Conservation (phyloP, 1,140 invertebrate species). For the Drosophila orena region DNA sequence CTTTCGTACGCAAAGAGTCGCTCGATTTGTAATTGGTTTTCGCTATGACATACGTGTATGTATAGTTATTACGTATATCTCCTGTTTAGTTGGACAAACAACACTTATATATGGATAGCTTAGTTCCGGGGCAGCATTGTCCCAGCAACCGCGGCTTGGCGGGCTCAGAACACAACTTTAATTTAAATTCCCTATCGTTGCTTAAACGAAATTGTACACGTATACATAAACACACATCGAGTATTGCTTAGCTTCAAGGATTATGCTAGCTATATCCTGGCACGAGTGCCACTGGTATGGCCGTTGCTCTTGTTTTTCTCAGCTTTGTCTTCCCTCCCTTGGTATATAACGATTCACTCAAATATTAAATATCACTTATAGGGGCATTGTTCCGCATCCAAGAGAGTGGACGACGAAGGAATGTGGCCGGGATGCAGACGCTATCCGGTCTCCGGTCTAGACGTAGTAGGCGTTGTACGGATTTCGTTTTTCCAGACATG, state of each 20-base stretch:
- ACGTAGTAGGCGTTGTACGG: constrained; percentile 86
- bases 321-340: constrained; percentile 5
- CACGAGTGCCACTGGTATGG: constrained; percentile 15
- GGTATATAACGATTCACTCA: constrained; percentile 51
- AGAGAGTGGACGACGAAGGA: background rate
- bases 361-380: constrained; percentile 68
- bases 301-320: constrained; percentile 9
- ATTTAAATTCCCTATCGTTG: constrained; percentile 60
- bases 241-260: constrained; percentile 74
- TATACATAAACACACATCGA: constrained; percentile 67
- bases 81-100: constrained; percentile 43
- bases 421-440: background rate
- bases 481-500: constrained; percentile 87
- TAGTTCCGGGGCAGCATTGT: constrained; percentile 37
- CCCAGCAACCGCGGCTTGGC: constrained; percentile 9
- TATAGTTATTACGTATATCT: constrained; percentile 56
- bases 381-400: constrained; percentile 44
- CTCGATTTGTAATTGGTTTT: background rate
- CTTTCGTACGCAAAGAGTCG: constrained; percentile 10
- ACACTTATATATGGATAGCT: constrained; percentile 53
- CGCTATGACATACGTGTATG: constrained; percentile 20
- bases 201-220: constrained; percentile 59
- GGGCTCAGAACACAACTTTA: constrained; percentile 46
- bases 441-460: constrained; percentile 58
- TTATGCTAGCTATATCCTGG: constrained; percentile 50